Percentiles rank a stretch among this genome's conserved stretches.
phyloP scores from a whole-genome alignment of 35 echinoderm and acorn worm species.

The Anneissia japonica region DNA sequence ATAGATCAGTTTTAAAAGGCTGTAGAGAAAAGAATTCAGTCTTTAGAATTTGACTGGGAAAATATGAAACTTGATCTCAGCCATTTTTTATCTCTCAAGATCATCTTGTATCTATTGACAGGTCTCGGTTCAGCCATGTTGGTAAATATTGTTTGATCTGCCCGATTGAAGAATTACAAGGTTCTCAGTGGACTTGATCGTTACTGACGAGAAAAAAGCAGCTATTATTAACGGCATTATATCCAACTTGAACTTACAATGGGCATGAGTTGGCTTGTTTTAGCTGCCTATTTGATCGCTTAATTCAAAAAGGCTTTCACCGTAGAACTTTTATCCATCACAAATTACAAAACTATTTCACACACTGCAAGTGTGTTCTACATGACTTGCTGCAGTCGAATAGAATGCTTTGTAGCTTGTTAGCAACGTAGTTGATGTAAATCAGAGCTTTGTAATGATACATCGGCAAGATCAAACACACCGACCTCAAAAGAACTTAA shows the following conservation, averaged over 20 bases:
- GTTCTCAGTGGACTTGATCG: neutral
- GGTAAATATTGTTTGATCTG: neutral
- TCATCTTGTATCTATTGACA: neutral
- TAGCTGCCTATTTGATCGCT: neutral
- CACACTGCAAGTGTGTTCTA: neutral
- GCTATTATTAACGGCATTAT: neutral
- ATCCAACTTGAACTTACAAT: neutral
- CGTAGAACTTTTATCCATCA: neutral
- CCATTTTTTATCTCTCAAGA: neutral
- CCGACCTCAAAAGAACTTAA: neutral
- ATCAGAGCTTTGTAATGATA: neutral
- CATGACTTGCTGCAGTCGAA: neutral
- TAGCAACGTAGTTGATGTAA: neutral
- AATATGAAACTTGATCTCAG: neutral
- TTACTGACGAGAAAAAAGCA: neutral
- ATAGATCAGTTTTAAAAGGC: neutral
- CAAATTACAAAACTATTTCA: slow-evolving; percentile 2
- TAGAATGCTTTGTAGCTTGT: neutral
- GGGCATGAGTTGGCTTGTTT: neutral
- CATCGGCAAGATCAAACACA: neutral
- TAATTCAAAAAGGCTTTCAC: neutral
- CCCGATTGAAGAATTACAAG: neutral
- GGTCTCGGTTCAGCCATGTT: neutral
- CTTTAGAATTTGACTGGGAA: neutral
- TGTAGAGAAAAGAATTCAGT: neutral